Conservation (phyloP, 2,113 vertebrate species). For the Dasyprocta punctata region DNA sequence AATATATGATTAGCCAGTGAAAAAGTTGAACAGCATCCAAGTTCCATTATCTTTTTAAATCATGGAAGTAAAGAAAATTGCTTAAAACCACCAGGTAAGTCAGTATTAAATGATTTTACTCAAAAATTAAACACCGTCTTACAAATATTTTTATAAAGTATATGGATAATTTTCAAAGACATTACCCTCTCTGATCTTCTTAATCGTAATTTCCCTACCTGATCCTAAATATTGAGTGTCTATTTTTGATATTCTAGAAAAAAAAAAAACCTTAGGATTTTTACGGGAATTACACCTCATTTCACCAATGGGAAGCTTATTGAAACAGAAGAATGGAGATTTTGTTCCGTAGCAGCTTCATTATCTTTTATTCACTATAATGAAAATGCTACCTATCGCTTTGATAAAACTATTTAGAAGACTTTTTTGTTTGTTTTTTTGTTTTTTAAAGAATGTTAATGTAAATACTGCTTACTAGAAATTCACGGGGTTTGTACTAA, state of each 20-base stretch:
- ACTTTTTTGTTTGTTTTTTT: background rate
- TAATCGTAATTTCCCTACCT: background rate
- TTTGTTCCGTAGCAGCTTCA: background rate
- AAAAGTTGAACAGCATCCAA: background rate
- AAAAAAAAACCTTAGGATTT: background rate
- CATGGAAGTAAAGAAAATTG: background rate
- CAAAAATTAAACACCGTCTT: background rate
- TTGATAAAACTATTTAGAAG: conserved; percentile 7
- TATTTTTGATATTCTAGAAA: background rate
- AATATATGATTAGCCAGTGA: background rate
- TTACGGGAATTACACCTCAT: background rate
- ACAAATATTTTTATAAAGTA: background rate
- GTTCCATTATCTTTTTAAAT: background rate
- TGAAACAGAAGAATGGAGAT: background rate
- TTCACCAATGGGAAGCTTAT: background rate
- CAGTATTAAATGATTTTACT: background rate
- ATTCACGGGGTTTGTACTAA: background rate
- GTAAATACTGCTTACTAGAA: background rate
- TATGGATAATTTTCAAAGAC: background rate
- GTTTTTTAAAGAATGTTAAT: background rate
- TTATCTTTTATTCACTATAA: background rate
- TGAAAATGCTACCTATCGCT: background rate
- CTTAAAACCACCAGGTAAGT: background rate
- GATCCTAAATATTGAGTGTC: background rate
- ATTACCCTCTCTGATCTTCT: background rate